phyloP scores from a whole-genome alignment of 2,113 vertebrate genomes.

The Arvicanthis niloticus region DNA sequence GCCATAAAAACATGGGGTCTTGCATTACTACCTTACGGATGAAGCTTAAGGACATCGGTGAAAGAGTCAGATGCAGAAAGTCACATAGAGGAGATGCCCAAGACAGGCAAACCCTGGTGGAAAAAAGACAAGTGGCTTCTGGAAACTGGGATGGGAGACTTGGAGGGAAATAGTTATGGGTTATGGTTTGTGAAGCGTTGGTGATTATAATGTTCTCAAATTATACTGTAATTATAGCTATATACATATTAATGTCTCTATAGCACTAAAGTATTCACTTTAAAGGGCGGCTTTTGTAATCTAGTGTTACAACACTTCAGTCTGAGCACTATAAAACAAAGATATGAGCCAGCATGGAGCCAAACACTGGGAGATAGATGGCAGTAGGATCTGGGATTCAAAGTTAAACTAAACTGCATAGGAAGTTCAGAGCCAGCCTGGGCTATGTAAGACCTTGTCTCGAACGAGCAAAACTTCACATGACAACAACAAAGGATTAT shows the following conservation, averaged over 20 bases:
- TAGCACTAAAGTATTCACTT: background rate
- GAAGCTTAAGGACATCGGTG: background rate
- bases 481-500: no score
- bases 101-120: background rate
- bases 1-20: background rate
- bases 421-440: background rate
- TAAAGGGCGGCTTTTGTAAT: background rate
- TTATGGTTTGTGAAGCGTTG: background rate
- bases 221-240: background rate
- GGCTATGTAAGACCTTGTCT: background rate
- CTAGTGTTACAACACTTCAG: background rate
- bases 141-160: background rate
- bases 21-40: rapidly evolving
- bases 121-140: background rate
- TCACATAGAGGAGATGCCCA: background rate
- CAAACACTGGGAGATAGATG: background rate
- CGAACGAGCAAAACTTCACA: background rate
- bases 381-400: background rate
- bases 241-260: background rate
- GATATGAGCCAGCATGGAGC: background rate
- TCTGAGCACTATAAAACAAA: background rate
- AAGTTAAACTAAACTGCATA: background rate
- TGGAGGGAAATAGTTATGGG: background rate
- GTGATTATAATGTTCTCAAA: background rate
- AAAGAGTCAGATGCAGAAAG: background rate